phyloP scores from a whole-genome alignment of 1,140 invertebrate genomes.

The Pygmarrhopalites habei region DNA sequence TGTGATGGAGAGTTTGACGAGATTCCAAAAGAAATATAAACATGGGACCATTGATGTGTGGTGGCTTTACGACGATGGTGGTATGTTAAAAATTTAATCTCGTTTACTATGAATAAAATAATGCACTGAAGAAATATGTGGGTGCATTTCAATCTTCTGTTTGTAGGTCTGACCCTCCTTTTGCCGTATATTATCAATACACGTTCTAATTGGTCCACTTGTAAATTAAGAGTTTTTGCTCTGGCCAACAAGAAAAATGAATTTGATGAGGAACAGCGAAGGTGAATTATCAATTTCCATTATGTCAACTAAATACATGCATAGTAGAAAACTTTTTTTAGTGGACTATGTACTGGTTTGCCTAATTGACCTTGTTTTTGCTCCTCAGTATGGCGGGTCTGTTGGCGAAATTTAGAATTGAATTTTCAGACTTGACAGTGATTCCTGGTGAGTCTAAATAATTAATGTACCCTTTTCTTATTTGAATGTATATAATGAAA shows the following conservation, averaged over 20 bases:
- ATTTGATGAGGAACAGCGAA: slow-evolving; percentile 84
- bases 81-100: too few relatives aligned
- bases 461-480: too few relatives aligned
- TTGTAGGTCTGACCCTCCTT: slow-evolving; percentile 57
- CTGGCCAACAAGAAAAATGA: slow-evolving; percentile 87
- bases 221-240: slow-evolving; percentile 87
- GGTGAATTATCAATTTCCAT: slow-evolving; percentile 47
- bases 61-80: slow-evolving; percentile 75
- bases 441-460: slow-evolving; percentile 51
- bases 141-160: too few relatives aligned
- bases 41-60: slow-evolving; percentile 90
- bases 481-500: too few relatives aligned
- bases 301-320: not conserved
- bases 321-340: too few relatives aligned
- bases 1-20: slow-evolving; percentile 57
- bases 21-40: slow-evolving; percentile 56
- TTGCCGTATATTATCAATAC: slow-evolving; percentile 86
- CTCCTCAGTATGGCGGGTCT: slow-evolving; percentile 84
- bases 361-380: not conserved
- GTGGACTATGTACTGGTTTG: not conserved
- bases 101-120: too few relatives aligned
- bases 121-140: too few relatives aligned
- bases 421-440: slow-evolving; percentile 85
- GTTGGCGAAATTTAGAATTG: slow-evolving; percentile 90
- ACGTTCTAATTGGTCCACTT: slow-evolving; percentile 72